Base-by-base conservation (phyloP, 2,797 vertebrate species). In the Tokudaia tokunoshimensis region DNA sequence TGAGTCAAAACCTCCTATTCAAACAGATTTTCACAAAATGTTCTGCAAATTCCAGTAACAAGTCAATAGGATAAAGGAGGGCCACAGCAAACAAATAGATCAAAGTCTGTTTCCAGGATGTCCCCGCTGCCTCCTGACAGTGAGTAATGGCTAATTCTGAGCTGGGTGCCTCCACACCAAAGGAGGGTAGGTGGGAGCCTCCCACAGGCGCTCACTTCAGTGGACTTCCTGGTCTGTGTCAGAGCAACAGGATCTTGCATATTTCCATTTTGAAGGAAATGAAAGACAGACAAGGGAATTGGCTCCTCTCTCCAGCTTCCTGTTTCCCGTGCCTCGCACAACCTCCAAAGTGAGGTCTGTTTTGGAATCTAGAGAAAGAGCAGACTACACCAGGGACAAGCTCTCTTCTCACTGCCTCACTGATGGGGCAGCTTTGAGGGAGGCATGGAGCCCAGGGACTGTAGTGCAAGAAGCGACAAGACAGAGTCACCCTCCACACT, bases 21-120 rank as follows among this genome's bases (percentile, higher is more conserved):
- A 86, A 67, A 84, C 34, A 87, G 89, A 94, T 93, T 96, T 97
- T 87, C 92, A 97, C 70, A 94, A 96, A 95, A 94, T 92, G 90
- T 95, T 92, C 74, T 89, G 44, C 31, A 83, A 80, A 97, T 96
- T 94, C 84, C 63, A 67, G 85, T 83, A 91, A 90, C 67, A 95
- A 95, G 24, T 94, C 67, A 82, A 22, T 75, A 92, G 67, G 72
- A 89, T 90, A 92, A 94, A 96, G 80, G 83, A 94, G 89, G 89
- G 9, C 83, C 44, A 79, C n/a, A 91, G 90, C 88, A 95, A 90
- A 93, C 57, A 91, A 75, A 86, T 1, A 93, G 76, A 80, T 50
- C 44, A 72, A 52, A 89, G 52, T 94, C 85, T 50, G 10, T 80
- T 97, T 97, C 74, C 59, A 84, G 85, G 72, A 52, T 85, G 78